Conservation (phyloP, 2,888 invertebrate species). For the Eilema sororculum region DNA sequence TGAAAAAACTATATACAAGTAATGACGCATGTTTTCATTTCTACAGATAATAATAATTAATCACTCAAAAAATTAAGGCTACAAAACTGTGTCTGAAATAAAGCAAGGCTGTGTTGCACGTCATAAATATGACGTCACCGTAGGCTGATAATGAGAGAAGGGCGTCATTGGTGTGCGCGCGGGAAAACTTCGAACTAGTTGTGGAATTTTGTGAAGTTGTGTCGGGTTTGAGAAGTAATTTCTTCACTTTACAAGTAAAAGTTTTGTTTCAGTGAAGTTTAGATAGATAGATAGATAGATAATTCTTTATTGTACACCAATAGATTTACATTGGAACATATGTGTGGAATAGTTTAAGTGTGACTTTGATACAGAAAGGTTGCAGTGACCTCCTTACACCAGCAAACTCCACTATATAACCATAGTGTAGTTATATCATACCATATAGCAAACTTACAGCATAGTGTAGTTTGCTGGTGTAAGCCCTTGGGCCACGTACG, state of each 20-base stretch:
- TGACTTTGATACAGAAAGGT: neutral
- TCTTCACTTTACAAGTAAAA: neutral
- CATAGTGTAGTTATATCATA: no score
- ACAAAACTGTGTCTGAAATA: neutral
- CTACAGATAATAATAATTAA: neutral
- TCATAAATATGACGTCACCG: constrained; percentile 30
- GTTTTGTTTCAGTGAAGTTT: constrained; percentile 4
- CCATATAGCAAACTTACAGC: no score
- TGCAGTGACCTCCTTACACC: neutral
- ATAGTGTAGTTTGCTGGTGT: no score
- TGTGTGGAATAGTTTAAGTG: no score
- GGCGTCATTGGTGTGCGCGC: constrained; percentile 22
- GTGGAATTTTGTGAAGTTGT: neutral
- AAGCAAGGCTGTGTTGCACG: constrained; percentile 18
- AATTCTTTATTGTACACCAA: no score
- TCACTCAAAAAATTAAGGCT: neutral
- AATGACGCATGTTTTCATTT: neutral
- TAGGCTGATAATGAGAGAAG: constrained; percentile 24
- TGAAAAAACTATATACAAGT: neutral
- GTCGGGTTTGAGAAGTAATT: neutral
- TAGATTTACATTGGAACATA: no score
- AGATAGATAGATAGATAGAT: no score
- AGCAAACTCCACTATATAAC: no score
- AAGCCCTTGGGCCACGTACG: no score
- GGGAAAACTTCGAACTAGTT: constrained; percentile 34